phyloP scores from a whole-genome alignment of 2,888 invertebrate genomes.

The Sinopyrophorus schimmeli region DNA sequence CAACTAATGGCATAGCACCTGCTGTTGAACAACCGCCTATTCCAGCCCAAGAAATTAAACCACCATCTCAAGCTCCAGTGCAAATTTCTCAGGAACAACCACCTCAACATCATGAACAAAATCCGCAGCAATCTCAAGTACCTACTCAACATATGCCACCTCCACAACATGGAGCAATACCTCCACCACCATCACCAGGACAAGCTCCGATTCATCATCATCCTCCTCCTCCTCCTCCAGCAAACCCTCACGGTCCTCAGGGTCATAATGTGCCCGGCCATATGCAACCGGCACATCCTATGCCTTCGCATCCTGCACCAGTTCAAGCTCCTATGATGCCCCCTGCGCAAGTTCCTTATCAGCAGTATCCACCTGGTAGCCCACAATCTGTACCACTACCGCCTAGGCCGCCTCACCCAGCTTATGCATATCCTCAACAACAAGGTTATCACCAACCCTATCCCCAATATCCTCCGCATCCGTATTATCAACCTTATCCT shows the following conservation, averaged over 20 bases:
- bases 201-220: conserved; percentile 19
- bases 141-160: conserved; percentile 30
- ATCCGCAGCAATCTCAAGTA: conserved; percentile 27
- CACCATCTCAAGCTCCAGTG: conserved; percentile 32
- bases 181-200: conserved; percentile 37
- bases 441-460: conserved; percentile 57
- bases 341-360: conserved; percentile 52
- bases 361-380: conserved; percentile 50
- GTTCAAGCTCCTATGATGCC: conserved; percentile 53
- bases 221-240: conserved; percentile 32
- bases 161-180: conserved; percentile 29
- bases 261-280: conserved; percentile 33
- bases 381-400: conserved; percentile 60
- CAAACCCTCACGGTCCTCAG: conserved; percentile 31
- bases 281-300: conserved; percentile 42
- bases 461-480: conserved; percentile 57
- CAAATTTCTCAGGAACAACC: conserved; percentile 27
- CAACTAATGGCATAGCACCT: conserved; percentile 18
- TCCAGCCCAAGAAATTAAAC: conserved; percentile 29
- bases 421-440: conserved; percentile 57
- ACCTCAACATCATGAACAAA: conserved; percentile 34
- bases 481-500: conserved; percentile 59
- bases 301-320: conserved; percentile 47
- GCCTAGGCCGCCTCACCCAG: conserved; percentile 60
- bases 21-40: conserved; percentile 31